phyloP scores from a whole-genome alignment of 2,113 vertebrate genomes.

The Grammomys surdaster region DNA sequence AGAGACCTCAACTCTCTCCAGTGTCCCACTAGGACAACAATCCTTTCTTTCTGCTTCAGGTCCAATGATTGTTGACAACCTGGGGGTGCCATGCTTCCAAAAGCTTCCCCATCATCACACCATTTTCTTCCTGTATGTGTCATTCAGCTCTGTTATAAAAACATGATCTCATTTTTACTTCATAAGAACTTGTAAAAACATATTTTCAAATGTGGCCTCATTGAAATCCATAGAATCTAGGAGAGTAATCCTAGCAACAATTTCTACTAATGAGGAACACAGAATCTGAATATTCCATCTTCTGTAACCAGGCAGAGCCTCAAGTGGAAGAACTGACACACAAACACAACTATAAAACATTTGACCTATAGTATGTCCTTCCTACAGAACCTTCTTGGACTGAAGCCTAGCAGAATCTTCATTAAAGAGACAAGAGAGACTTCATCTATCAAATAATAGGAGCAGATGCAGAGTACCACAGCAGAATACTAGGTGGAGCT shows the following conservation, averaged over 20 bases:
- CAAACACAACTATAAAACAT: background rate
- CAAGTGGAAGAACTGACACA: background rate
- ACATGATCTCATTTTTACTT: background rate
- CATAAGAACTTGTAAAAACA: background rate
- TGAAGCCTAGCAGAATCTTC: background rate
- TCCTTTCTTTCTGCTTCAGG: too few relatives aligned
- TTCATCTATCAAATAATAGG: background rate
- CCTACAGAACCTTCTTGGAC: background rate
- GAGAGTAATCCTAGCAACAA: background rate
- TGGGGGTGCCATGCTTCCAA: accelerated
- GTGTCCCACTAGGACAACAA: background rate
- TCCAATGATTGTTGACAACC: background rate
- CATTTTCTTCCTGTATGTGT: background rate
- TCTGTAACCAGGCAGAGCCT: background rate
- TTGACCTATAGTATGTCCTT: background rate
- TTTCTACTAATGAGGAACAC: background rate
- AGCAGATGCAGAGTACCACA: background rate
- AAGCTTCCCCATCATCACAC: accelerated
- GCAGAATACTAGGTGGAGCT: background rate
- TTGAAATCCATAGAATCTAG: background rate
- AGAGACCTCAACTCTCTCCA: background rate
- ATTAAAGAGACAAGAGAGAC: background rate
- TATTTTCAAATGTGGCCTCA: background rate
- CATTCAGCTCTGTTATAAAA: background rate
- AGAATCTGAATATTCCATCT: background rate